Evolutionary conservation across 2,888 invertebrate genomes (phyloP), one percentile per base, ranked within the genome.

Genomic region (Yponomeuta sedellus): DNA sequence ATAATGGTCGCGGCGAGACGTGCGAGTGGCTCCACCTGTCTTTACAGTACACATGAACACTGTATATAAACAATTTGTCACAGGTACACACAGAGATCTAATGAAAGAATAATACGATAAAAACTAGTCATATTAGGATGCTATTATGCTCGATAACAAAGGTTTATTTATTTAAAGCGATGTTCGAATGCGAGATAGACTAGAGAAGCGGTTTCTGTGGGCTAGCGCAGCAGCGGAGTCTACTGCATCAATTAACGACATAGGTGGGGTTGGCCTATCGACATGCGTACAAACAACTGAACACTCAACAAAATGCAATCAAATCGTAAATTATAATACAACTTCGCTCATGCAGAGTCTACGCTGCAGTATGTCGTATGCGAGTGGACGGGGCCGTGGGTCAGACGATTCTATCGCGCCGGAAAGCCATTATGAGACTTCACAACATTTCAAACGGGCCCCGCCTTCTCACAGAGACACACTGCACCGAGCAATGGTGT

Each of bases 81-180:
- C 90, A 90, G 91, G 91, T 91, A 91, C 91, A 87, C 44, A 89
- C 86, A 90, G 90, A 90, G 91, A 91, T 91, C 91, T 90, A 90
- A 87, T 88, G 86, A 88, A 89, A 89, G 81, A 88, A 88, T 91
- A 90, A 90, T 90, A 88, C 87, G 77, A 84, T 85, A 88, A 80
- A 84, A 86, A 88, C 90, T 90, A 90, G 81, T 81, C 81, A 83
- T 77, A 86, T 81, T 85, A 90, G 89, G 89, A 90, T 88, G 81
- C 83, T 84, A 91, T 91, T 90, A 90, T 91, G 90, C 90, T 84
- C 88, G 85, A 83, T 85, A 85, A 85, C 82, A 81, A 79, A 80
- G 79, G 79, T 83, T 81, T 82, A 77, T 77, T 80, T 81, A 77
- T 77, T 79, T 80, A 79, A 81, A 85, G 83, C 85, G 81, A 83